Percentiles rank a stretch among this genome's conserved stretches.
phyloP scores from a whole-genome alignment of 1,140 invertebrate species.

The Neodiprion virginianus region DNA sequence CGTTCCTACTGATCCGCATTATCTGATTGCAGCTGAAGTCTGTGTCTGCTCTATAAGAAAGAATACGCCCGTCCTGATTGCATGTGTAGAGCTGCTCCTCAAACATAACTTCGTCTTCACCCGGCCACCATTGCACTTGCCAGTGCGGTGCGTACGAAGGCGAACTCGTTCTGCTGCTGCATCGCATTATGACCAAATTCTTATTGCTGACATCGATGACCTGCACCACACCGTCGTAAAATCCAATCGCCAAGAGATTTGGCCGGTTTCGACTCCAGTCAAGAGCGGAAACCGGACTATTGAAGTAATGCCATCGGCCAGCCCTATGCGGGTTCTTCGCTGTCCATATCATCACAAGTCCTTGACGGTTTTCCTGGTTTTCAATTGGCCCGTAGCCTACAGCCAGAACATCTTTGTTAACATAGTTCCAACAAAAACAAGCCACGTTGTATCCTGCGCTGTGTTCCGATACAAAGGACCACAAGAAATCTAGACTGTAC shows the following conservation, averaged over 20 bases:
- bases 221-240: conserved; percentile 78
- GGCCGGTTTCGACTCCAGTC: conserved; percentile 74
- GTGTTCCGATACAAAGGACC: conserved; percentile 65
- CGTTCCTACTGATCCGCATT: conserved; percentile 68
- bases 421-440: conserved; percentile 69
- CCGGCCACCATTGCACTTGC: conserved; percentile 60
- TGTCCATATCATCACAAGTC: conserved; percentile 80
- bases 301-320: conserved; percentile 74
- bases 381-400: conserved; percentile 73
- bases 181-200: conserved; percentile 60
- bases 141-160: conserved; percentile 73
- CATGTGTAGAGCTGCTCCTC: conserved; percentile 48
- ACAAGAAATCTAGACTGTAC: conserved; percentile 70
- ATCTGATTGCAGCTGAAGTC: conserved; percentile 66
- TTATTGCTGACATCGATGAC: conserved; percentile 73
- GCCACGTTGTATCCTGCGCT: conserved; percentile 62
- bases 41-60: conserved; percentile 45
- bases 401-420: conserved; percentile 71
- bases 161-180: conserved; percentile 62
- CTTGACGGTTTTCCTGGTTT: conserved; percentile 62
- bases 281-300: conserved; percentile 74
- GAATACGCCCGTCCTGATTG: conserved; percentile 50
- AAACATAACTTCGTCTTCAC: conserved; percentile 34
- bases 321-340: conserved; percentile 88
- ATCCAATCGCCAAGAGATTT: conserved; percentile 79